Evolutionary conservation across 92 coral and sea anemone genomes (phyloP).

Genomic region (Porites cylindrica): DNA sequence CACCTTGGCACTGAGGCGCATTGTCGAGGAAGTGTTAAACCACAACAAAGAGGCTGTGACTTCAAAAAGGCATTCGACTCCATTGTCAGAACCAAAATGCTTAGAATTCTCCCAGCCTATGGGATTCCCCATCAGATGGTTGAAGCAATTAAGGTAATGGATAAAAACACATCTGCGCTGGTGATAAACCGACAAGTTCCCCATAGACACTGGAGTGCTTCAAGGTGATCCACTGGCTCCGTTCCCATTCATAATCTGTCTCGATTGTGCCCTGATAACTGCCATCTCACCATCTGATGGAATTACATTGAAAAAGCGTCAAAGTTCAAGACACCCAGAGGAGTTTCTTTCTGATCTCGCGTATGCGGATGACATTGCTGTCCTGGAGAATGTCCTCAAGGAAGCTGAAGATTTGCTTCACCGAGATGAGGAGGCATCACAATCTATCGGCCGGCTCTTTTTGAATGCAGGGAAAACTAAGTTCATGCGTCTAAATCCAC

Average conservation of each 20-base stretch:
- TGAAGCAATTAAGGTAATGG: constrained; percentile 3
- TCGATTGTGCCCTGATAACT: constrained; percentile 43
- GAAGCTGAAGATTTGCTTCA: constrained; percentile 13
- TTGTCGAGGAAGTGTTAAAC: constrained; percentile 41
- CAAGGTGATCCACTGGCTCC: constrained; percentile 53
- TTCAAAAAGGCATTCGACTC: constrained; percentile 66
- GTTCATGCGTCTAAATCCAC: too few relatives aligned
- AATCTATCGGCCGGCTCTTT: constrained; percentile 2
- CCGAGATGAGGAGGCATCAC: constrained; percentile 36
- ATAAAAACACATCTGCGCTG: constrained; percentile 23
- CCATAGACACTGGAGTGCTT: constrained; percentile 43
- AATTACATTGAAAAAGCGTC: constrained; percentile 8
- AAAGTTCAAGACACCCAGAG: constrained; percentile 32
- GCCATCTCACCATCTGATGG: constrained; percentile 3
- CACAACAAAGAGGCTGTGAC: constrained; percentile 44
- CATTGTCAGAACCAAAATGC: constrained; percentile 51
- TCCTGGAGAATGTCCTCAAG: not conserved
- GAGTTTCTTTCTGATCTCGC: constrained; percentile 12
- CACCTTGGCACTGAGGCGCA: constrained; percentile 38
- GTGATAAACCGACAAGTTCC: constrained; percentile 46
- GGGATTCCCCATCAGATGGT: constrained; percentile 38
- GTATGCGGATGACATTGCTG: constrained; percentile 22
- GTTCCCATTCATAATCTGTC: constrained; percentile 39
- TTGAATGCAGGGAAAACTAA: constrained; percentile 24
- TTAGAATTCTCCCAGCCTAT: constrained; percentile 43